phyloP scores from a whole-genome alignment of 2,888 invertebrate genomes.

The Brachypalpus laphriformis region DNA sequence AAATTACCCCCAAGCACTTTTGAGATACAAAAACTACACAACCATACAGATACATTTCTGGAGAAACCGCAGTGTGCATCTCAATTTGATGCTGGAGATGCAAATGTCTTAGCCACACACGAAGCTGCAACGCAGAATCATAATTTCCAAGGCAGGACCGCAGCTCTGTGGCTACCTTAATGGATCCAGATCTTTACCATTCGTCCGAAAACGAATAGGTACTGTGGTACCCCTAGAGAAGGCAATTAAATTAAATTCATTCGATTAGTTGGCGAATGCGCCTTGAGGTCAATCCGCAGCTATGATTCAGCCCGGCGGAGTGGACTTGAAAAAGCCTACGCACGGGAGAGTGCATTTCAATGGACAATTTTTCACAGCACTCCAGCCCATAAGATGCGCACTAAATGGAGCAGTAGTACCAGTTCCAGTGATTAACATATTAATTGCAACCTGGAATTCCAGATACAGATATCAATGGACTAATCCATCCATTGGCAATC shows the following conservation, averaged over 20 bases:
- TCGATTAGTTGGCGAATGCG: slow-evolving; percentile 62
- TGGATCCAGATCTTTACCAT: slow-evolving; percentile 34
- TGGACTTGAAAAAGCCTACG: slow-evolving; percentile 15
- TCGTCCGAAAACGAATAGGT: background rate
- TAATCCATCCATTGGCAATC: slow-evolving; percentile 4
- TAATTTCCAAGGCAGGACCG: slow-evolving; percentile 35
- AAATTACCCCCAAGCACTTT: slow-evolving; percentile 50
- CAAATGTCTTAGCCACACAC: slow-evolving; percentile 72
- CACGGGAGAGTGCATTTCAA: slow-evolving; percentile 7
- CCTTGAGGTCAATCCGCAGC: slow-evolving; percentile 54
- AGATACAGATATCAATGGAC: slow-evolving; percentile 61
- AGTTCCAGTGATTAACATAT: slow-evolving; percentile 64
- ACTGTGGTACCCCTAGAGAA: slow-evolving; percentile 5
- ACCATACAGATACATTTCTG: slow-evolving; percentile 1
- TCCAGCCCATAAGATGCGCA: slow-evolving; percentile 10
- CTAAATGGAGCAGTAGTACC: slow-evolving; percentile 55
- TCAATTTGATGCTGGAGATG: slow-evolving; percentile 66
- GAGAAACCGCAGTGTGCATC: slow-evolving; percentile 46
- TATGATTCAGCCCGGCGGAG: slow-evolving; percentile 7
- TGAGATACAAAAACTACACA: slow-evolving; percentile 22
- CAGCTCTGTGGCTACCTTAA: slow-evolving; percentile 34
- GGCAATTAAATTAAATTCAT: slow-evolving; percentile 66
- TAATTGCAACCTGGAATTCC: slow-evolving; percentile 65
- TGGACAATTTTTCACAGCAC: slow-evolving; percentile 17
- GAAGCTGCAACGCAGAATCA: slow-evolving; percentile 42